phyloP scores from a whole-genome alignment of 2,113 vertebrate species.

The Solenodon paradoxus region DNA sequence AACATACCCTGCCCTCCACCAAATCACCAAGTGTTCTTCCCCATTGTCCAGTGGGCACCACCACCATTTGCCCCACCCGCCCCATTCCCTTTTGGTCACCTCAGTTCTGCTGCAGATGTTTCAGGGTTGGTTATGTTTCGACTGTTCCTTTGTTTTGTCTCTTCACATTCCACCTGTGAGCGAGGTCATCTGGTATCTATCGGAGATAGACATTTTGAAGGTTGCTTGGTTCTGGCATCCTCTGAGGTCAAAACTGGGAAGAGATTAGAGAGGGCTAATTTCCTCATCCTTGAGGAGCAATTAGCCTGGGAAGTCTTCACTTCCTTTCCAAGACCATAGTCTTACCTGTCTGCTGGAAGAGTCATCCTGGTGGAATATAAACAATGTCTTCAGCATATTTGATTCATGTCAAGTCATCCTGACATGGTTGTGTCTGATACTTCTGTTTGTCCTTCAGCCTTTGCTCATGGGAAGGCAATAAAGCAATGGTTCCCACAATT shows the following conservation, averaged over 20 bases:
- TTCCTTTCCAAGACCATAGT: neutral
- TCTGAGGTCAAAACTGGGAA: neutral
- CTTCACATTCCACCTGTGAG: too few species aligned
- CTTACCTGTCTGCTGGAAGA: neutral
- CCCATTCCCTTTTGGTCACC: too few species aligned
- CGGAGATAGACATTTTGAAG: neutral
- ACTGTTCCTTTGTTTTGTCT: too few species aligned
- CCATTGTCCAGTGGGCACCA: too few species aligned
- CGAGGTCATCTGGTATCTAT: too few species aligned
- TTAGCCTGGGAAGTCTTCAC: neutral
- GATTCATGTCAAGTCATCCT: neutral
- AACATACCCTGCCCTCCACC: too few species aligned
- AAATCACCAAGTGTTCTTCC: too few species aligned
- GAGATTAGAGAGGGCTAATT: neutral
- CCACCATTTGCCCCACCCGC: too few species aligned
- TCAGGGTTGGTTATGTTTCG: too few species aligned
- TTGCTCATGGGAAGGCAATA: neutral
- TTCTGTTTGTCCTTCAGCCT: neutral
- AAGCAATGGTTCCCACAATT: neutral
- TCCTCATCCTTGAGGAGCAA: neutral
- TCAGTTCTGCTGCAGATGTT: too few species aligned
- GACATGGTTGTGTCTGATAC: neutral
- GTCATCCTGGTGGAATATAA: too few species aligned
- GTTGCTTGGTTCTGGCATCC: neutral
- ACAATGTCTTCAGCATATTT: neutral